phyloP scores from a whole-genome alignment of 2,113 vertebrate species.

The Ophiodon elongatus region DNA sequence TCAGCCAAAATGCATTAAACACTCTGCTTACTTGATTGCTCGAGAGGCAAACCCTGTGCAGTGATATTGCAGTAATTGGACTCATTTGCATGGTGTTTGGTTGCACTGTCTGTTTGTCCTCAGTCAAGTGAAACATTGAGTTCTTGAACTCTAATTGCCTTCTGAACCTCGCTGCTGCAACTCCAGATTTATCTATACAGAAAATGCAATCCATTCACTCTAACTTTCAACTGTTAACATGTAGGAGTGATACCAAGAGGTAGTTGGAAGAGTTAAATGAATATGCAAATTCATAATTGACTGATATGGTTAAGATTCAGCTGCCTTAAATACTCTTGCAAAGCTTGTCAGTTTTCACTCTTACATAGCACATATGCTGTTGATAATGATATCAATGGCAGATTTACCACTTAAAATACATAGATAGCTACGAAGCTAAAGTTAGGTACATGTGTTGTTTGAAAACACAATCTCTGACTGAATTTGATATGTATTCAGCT shows the following conservation, averaged over 20 bases:
- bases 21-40: constrained; percentile 68
- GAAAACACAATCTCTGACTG: not conserved
- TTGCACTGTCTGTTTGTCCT: constrained; percentile 63
- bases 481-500: not conserved
- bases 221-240: constrained; percentile 45
- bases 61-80: constrained; percentile 70
- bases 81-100: constrained; percentile 70
- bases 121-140: constrained; percentile 69
- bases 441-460: not conserved
- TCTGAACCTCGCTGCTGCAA: constrained; percentile 35
- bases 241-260: constrained; percentile 8
- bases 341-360: not conserved
- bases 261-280: not conserved
- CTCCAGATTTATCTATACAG: constrained; percentile 33
- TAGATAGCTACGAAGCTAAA: not conserved
- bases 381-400: not conserved
- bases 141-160: constrained; percentile 68
- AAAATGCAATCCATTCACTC: constrained; percentile 27
- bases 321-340: not conserved
- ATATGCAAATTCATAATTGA: not conserved
- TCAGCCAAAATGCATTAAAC: constrained; percentile 64
- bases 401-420: not conserved
- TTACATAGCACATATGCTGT: not conserved
- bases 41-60: constrained; percentile 56
- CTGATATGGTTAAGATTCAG: not conserved